Percentiles rank a stretch among this genome's conserved stretches.
phyloP scores from a whole-genome alignment of 2,113 vertebrate species.

The Thomomys bottae region DNA sequence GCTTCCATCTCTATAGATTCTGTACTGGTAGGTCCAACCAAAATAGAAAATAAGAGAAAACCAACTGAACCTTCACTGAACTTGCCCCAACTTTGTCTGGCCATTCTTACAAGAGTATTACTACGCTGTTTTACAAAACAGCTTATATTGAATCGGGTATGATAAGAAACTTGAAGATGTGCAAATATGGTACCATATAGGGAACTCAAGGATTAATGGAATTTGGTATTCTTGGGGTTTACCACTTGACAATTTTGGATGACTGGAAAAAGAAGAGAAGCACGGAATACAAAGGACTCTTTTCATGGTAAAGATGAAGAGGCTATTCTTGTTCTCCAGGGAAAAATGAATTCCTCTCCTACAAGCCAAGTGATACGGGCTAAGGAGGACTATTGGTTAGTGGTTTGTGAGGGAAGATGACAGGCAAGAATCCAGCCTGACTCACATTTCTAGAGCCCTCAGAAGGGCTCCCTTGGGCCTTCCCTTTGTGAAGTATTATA shows the following conservation, averaged over 20 bases:
- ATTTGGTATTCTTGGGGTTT: not conserved
- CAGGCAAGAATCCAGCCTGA: not conserved
- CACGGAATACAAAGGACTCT: too few species aligned
- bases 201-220: not conserved
- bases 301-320: not conserved
- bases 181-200: not conserved
- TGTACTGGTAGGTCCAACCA: not conserved
- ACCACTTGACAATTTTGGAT: too few species aligned
- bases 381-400: too few species aligned
- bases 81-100: not conserved
- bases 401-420: too few species aligned
- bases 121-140: not conserved
- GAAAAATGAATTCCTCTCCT: not conserved
- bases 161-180: not conserved
- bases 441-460: not conserved
- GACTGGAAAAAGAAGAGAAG: not conserved
- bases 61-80: not conserved
- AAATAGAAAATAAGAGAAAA: not conserved
- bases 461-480: accelerated
- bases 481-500: not conserved
- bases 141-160: not conserved
- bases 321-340: not conserved
- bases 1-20: too few species aligned
- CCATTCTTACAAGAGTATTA: not conserved
- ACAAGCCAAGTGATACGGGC: too few species aligned